phyloP scores from a whole-genome alignment of 2,797 vertebrate species.

The Anomalospiza imberbis region DNA sequence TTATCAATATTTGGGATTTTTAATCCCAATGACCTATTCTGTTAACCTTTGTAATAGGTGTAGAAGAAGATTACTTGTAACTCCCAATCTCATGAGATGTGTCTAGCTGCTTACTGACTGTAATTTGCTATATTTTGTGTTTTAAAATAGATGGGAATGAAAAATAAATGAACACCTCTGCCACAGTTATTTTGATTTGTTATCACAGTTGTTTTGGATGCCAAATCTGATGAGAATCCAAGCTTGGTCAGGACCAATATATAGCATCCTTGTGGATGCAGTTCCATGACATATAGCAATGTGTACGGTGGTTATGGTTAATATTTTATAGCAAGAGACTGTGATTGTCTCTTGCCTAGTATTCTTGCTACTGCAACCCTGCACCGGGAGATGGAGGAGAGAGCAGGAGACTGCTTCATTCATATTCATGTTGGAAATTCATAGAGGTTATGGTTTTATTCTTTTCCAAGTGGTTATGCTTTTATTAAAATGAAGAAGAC shows the following conservation, averaged over 20 bases:
- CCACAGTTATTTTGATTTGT: background rate
- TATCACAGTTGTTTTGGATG: background rate
- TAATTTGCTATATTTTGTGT: constrained; percentile 31
- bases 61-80: constrained; percentile 32
- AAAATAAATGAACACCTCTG: background rate
- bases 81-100: constrained; percentile 19
- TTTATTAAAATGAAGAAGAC: background rate
- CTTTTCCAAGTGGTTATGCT: background rate
- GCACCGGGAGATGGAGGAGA: background rate
- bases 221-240: background rate
- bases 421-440: background rate
- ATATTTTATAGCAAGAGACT: background rate
- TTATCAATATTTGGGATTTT: background rate
- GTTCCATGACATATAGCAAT: background rate
- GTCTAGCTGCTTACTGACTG: constrained; percentile 10
- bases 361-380: background rate
- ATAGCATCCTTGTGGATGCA: background rate
- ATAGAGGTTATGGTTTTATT: background rate
- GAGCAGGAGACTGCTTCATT: background rate
- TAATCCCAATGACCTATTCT: too few relatives aligned
- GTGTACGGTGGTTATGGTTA: background rate
- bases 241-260: background rate
- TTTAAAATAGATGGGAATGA: constrained; percentile 5
- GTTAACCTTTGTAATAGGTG: constrained; percentile 27
- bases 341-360: background rate